phyloP scores from a whole-genome alignment of 2,113 vertebrate genomes.

The Phaethon lepturus region DNA sequence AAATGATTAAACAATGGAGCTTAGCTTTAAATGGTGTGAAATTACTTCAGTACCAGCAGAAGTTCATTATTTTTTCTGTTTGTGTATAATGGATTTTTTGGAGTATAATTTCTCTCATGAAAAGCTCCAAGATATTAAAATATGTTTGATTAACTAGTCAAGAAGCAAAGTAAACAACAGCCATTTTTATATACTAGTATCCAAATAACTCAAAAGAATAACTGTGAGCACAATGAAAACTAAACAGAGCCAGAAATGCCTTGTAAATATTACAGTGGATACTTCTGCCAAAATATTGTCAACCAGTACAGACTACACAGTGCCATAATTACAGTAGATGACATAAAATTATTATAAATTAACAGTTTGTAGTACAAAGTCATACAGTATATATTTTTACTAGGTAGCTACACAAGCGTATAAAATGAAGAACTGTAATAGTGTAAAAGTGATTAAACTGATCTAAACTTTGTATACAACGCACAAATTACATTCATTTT shows the following conservation, averaged over 20 bases:
- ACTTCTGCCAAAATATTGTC: slow-evolving; percentile 64
- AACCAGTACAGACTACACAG: slow-evolving; percentile 38
- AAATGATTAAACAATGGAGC: slow-evolving; percentile 20
- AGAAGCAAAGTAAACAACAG: slow-evolving; percentile 48
- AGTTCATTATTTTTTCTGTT: slow-evolving; percentile 35
- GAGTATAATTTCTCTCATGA: slow-evolving; percentile 23
- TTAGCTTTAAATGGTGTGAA: slow-evolving; percentile 38
- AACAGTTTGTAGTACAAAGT: slow-evolving; percentile 58
- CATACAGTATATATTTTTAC: slow-evolving; percentile 61
- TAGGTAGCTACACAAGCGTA: slow-evolving; percentile 39
- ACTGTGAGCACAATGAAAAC: slow-evolving; percentile 61
- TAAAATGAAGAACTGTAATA: slow-evolving; percentile 30
- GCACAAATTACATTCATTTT: slow-evolving; percentile 25
- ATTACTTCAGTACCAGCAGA: slow-evolving; percentile 25
- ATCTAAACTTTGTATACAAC: not conserved
- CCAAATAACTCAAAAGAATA: slow-evolving; percentile 43
- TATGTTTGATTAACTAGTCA: slow-evolving; percentile 32
- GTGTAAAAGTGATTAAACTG: slow-evolving; percentile 23
- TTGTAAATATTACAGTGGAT: slow-evolving; percentile 67
- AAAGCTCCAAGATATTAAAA: slow-evolving; percentile 47
- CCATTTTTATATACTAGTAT: slow-evolving; percentile 37
- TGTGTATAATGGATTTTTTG: slow-evolving; percentile 29
- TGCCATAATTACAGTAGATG: slow-evolving; percentile 56
- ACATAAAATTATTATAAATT: slow-evolving; percentile 72
- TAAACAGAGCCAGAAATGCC: slow-evolving; percentile 37